Base-by-base conservation (phyloP, 2,113 vertebrate genomes). In the Alethe castanea region DNA sequence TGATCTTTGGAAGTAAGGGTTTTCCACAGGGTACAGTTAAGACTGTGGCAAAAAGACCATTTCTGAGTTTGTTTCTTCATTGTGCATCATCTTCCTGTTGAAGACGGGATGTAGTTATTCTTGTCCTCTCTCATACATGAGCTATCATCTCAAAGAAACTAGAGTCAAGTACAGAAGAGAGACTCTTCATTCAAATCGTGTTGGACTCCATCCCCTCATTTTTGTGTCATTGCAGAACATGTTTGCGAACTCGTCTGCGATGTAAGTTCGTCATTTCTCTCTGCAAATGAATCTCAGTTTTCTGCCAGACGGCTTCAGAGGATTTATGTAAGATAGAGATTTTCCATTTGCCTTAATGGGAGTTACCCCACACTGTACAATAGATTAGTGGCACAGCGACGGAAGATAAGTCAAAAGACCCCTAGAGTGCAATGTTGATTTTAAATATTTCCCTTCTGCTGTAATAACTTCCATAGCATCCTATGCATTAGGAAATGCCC, bases 401-500 rank as follows among this genome's bases (percentile, higher is more conserved):
- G 23, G 35, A 80, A 77, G 71, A 66, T 83, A 92, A 92, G 81
- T 92, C 81, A 91, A 70, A 95, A 90, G 79, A 92, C 9, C 79
- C 74, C 85, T 82, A 66, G 93, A 91, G 79, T 88, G 84, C 66
- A 90, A 87, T 93, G 84, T 40, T 95, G 74, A 77, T 95, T 94
- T 95, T 70, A 94, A 91, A 65, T 94, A 88, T 92, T 93, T 95
- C 42, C 92, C 38, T 91, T 95, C 82, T 85, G 14, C 69, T 90
- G 11, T 85, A 84, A 78, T 67, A 91, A 69, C 16, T 91, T 92
- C 62, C 29, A 33, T 60, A 70, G 59, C 50, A 77, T 86, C n/a
- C 65, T 92, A 33, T 92, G 77, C 61, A 52, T 92, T 95, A 92
- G 91, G 73, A 79, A 94, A 84, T 83, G 67, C 47, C 79, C 86